These are phyloP conservation scores for Leptobrachium leishanense DNA, from an alignment of 2,113 vertebrate genomes.

Conservation along the genomic window DNA sequence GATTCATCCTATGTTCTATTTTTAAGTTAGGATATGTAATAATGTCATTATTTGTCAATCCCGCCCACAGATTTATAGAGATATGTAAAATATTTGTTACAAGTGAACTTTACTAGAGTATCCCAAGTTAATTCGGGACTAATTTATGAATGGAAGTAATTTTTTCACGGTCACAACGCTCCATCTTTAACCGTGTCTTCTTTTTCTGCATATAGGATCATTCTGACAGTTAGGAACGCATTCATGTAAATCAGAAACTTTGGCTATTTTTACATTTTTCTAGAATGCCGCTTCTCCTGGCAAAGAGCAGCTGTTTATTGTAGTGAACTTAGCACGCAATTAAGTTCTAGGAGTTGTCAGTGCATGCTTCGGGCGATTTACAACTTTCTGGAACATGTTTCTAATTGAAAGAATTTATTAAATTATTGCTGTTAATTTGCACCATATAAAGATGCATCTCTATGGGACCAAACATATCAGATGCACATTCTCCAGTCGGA, in stretches of 20 bases:
- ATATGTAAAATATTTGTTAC: too few species aligned
- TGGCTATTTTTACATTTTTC: not conserved
- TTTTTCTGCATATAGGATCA: not conserved
- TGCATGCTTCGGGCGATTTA: not conserved
- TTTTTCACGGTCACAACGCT: slow-evolving; percentile 15
- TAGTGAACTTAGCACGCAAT: not conserved
- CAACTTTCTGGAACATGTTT: not conserved
- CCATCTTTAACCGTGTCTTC: not conserved
- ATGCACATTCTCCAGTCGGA: too few species aligned
- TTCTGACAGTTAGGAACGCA: not conserved
- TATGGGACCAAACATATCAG: too few species aligned
- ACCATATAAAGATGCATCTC: too few species aligned
- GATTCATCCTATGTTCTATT: too few species aligned
- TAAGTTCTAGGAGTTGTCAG: not conserved
- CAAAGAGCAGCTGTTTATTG: not conserved
- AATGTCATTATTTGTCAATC: too few species aligned
- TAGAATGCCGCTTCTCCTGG: not conserved
- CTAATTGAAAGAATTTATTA: too few species aligned
- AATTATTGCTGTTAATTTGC: too few species aligned
- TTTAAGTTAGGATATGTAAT: too few species aligned
- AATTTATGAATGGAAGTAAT: slow-evolving; percentile 1
- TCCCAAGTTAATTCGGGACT: not conserved
- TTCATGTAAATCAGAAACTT: not conserved
- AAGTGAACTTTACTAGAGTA: too few species aligned
- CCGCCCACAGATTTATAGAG: too few species aligned